phyloP scores from a whole-genome alignment of 2,888 invertebrate species.

The Notodonta ziczac region DNA sequence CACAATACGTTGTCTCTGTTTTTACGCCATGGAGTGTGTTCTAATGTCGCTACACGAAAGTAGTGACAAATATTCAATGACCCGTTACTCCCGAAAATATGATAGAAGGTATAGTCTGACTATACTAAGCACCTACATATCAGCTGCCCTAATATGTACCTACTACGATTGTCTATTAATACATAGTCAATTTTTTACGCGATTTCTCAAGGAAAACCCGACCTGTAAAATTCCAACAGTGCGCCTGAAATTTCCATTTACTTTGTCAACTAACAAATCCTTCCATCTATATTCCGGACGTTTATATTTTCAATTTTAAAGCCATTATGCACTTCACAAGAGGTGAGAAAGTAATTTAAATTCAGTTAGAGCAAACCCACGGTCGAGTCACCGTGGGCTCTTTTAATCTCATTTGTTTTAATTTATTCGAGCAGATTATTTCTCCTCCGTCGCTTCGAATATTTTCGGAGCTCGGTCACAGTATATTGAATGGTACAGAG shows the following conservation, averaged over 20 bases:
- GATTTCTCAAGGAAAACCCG: too few relatives aligned
- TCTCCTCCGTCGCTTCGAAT: constrained; percentile 64
- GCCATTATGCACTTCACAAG: constrained; percentile 77
- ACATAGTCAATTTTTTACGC: too few relatives aligned
- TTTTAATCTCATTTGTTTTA: constrained; percentile 82
- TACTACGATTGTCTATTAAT: too few relatives aligned
- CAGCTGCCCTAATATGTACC: too few relatives aligned
- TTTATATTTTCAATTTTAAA: constrained; percentile 69
- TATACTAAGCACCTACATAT: too few relatives aligned
- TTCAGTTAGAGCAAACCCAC: constrained; percentile 69
- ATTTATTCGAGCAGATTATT: constrained; percentile 80
- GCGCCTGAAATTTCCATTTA: constrained; percentile 1
- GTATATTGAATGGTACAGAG: constrained; percentile 4
- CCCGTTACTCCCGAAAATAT: too few relatives aligned
- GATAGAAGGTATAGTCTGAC: too few relatives aligned
- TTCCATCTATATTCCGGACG: constrained; percentile 38
- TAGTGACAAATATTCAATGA: too few relatives aligned
- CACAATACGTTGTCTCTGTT: too few relatives aligned
- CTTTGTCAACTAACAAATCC: constrained; percentile 39
- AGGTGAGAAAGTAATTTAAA: constrained; percentile 79
- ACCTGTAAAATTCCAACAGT: too few relatives aligned
- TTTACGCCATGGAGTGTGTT: too few relatives aligned
- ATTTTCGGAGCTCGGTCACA: constrained; percentile 46
- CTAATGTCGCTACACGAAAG: too few relatives aligned
- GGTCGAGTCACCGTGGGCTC: constrained; percentile 61